Conservation (phyloP, 2,888 invertebrate species). For the Eulithis testata region DNA sequence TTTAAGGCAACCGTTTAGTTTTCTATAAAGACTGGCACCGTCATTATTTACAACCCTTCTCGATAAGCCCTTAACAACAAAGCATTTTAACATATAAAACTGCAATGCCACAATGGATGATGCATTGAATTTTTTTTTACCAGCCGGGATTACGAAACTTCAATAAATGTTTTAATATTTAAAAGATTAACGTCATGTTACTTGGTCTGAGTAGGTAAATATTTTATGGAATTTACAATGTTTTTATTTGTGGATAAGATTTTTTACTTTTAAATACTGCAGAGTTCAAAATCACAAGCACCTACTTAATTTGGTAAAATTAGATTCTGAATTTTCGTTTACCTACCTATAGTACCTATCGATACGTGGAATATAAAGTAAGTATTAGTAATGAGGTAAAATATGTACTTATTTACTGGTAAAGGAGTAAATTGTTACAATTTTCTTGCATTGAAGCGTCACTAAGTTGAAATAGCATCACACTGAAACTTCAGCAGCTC, state of each 20-base stretch:
- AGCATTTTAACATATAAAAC: conserved; percentile 83
- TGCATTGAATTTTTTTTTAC: conserved; percentile 70
- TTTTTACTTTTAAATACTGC: too few relatives aligned
- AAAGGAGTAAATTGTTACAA: too few relatives aligned
- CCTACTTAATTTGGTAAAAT: not conserved
- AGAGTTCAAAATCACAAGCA: too few relatives aligned
- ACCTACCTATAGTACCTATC: too few relatives aligned
- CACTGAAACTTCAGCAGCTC: too few relatives aligned
- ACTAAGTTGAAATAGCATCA: too few relatives aligned
- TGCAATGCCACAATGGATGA: conserved; percentile 70
- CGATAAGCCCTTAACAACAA: conserved; percentile 80
- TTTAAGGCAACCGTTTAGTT: conserved; percentile 69
- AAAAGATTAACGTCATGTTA: conserved; percentile 82
- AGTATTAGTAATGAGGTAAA: too few relatives aligned
- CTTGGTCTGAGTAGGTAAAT: conserved; percentile 48
- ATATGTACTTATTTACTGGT: too few relatives aligned
- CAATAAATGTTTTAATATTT: conserved; percentile 83
- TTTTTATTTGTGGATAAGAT: conserved; percentile 59
- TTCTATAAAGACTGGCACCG: conserved; percentile 75
- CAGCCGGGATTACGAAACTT: conserved; percentile 67
- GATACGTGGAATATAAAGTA: too few relatives aligned
- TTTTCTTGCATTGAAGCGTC: too few relatives aligned
- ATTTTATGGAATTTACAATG: conserved; percentile 52
- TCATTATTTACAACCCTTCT: conserved; percentile 84
- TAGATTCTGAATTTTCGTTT: too few relatives aligned